phyloP scores from a whole-genome alignment of 2,888 invertebrate species.

The Steinernema hermaphroditum region DNA sequence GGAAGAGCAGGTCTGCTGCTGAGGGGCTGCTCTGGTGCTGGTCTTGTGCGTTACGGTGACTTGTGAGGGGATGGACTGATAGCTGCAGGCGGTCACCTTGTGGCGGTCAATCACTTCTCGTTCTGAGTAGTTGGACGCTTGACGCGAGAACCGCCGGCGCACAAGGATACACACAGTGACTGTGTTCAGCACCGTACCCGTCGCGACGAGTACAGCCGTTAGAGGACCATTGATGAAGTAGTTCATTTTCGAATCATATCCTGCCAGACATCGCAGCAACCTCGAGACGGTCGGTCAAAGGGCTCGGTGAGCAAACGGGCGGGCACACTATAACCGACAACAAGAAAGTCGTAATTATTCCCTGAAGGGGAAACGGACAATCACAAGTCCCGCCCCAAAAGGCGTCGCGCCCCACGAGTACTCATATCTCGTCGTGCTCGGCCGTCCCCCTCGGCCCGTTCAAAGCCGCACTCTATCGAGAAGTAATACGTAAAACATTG shows the following conservation, averaged over 20 bases:
- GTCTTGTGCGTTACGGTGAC: constrained; percentile 1
- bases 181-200: constrained; percentile 21
- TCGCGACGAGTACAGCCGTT: constrained; percentile 7
- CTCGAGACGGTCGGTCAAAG: neutral
- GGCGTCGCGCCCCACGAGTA: constrained; percentile 22
- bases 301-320: constrained; percentile 28
- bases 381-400: constrained; percentile 15
- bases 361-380: constrained; percentile 30
- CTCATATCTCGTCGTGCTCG: constrained; percentile 13
- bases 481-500: neutral
- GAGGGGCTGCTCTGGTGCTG: neutral
- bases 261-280: neutral
- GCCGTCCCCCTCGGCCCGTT: neutral
- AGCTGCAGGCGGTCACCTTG: constrained; percentile 15
- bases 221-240: constrained; percentile 28
- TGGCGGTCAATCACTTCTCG: neutral
- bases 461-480: neutral
- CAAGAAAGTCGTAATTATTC: constrained; percentile 30
- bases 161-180: constrained; percentile 15
- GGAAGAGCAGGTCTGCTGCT: neutral
- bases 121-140: neutral
- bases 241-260: constrained; percentile 12
- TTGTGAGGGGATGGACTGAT: neutral
- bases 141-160: neutral
- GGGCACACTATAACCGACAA: constrained; percentile 25